phyloP scores from a whole-genome alignment of 2,113 vertebrate species.

The Brachypodius melanocephalos region DNA sequence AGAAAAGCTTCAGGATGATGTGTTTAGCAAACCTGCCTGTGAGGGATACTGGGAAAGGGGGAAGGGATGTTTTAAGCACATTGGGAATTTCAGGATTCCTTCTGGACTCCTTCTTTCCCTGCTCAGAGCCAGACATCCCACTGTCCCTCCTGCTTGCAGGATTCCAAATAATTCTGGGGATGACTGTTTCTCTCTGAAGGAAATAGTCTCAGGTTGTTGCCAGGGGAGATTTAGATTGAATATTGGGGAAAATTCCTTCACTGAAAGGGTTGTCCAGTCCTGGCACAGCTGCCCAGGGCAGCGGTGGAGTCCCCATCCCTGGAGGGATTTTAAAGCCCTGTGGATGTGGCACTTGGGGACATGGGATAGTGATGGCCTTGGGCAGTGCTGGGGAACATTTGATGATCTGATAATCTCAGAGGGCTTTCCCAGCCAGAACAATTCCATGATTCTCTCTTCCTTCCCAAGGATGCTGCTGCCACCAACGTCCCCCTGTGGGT shows the following conservation, averaged over 20 bases:
- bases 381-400: background rate
- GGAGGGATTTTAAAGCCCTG: background rate
- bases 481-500: no score
- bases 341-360: background rate
- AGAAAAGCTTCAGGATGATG: background rate
- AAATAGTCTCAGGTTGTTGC: background rate
- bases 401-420: background rate
- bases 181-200: background rate
- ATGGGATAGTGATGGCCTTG: background rate
- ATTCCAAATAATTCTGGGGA: background rate
- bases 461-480: background rate
- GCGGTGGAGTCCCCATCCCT: background rate
- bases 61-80: background rate
- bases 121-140: background rate
- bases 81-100: background rate
- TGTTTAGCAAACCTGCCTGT: background rate
- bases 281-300: background rate
- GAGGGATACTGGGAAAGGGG: background rate
- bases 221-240: background rate
- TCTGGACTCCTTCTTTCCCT: background rate
- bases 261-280: background rate
- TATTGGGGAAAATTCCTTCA: background rate
- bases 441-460: background rate
- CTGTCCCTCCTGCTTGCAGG: background rate
- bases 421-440: background rate